phyloP scores from a whole-genome alignment of 2,888 invertebrate genomes.

The Elmis aenea region DNA sequence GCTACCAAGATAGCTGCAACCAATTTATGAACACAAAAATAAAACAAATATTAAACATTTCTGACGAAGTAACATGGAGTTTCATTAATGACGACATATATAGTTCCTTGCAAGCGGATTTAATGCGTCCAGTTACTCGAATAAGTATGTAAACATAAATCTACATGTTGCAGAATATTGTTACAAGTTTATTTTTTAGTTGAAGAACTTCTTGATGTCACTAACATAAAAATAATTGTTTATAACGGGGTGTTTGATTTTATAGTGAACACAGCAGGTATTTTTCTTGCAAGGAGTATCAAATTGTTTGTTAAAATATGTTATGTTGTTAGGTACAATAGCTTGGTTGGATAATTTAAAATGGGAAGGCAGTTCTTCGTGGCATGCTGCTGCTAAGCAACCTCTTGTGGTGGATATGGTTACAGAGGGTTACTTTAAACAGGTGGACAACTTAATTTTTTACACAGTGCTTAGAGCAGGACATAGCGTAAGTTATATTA shows the following conservation, averaged over 20 bases:
- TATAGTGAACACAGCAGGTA: conserved; percentile 36
- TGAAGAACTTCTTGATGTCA: conserved; percentile 32
- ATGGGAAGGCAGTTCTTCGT: conserved; percentile 59
- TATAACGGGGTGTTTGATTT: conserved; percentile 37
- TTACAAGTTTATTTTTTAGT: conserved; percentile 27
- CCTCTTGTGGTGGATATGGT: conserved; percentile 58
- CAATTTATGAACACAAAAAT: conserved; percentile 69
- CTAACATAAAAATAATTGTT: conserved; percentile 35
- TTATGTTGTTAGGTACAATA: conserved; percentile 56
- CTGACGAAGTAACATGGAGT: conserved; percentile 63
- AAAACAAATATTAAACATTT: conserved; percentile 60
- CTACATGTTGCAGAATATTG: neutral
- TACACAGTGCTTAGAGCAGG: conserved; percentile 77
- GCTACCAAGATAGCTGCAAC: conserved; percentile 32
- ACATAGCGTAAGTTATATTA: conserved; percentile 66
- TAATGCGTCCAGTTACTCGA: conserved; percentile 70
- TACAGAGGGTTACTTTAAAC: conserved; percentile 70
- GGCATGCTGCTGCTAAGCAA: conserved; percentile 58
- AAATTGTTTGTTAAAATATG: conserved; percentile 2
- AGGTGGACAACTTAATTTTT: conserved; percentile 63
- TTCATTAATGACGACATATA: conserved; percentile 59
- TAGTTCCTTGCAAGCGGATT: conserved; percentile 56
- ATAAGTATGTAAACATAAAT: conserved; percentile 22
- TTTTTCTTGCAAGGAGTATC: conserved; percentile 1
- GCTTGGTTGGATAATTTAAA: conserved; percentile 68